Evolutionary conservation across 2,113 vertebrate species (phyloP), one percentile per base, ranked within the genome.

Genomic region (Oncorhynchus keta): DNA sequence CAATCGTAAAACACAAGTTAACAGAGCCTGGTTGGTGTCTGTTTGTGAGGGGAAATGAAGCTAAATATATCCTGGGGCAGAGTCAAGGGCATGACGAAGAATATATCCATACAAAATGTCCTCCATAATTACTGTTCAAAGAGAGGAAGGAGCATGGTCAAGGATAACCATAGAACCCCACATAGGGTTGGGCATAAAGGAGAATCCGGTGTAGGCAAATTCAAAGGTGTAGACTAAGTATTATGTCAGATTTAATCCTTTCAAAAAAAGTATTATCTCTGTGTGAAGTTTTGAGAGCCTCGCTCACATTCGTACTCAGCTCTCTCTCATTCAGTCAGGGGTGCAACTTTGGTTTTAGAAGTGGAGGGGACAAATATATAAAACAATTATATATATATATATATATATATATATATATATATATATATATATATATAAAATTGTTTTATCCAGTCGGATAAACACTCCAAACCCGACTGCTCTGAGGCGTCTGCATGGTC

Each of bases 261-360:
- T n/a, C 2, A 22, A 22, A 62, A 61, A 61, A 18, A 57, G 55
- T 20, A 5, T 57, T 57, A 55, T 18, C 51, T 18, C 14, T 55
- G 39, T 45, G 39, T 11, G 51, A 55, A 55, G 51, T 62, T 24
- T 62, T n/a, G 8, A 62, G n/a, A 62, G 59, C n/a, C n/a, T 8
- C 5, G 2, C 20, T 62, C 7, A 22, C 18, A 74, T 79, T 84
- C 75, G 86, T 89, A 82, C 77, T 70, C 74, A 76, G 39, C 18
- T 70, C 5, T 79, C 75, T 77, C 49, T 73, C 48, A 77, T 82
- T 69, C 64, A 12, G 82, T 70, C 74, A 79, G 35, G 35, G 35
- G 35, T 1, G 35, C 35, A 45, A 45, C 39, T 45, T 9, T 45
- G 39, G 39, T 45, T 45, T 39, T 9, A 39, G 39, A 39, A 9